Evolutionary conservation across 2,888 invertebrate species (phyloP).

Genomic region (Amphipyra berbera): DNA sequence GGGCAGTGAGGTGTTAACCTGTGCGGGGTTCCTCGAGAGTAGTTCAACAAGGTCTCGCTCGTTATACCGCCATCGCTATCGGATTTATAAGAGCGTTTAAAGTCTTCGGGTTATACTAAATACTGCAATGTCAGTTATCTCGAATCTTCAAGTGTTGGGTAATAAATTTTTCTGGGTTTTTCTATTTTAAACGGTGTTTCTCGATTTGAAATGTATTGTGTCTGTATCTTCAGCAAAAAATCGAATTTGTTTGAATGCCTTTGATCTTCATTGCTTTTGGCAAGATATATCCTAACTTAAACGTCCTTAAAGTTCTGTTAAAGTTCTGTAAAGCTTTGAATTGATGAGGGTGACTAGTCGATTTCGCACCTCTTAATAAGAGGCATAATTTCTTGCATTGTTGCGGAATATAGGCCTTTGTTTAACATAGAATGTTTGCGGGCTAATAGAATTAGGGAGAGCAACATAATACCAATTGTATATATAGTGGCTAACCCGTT

Average conservation of each 20-base stretch:
- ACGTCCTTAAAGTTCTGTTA: too few relatives aligned
- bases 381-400: background rate
- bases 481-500: slow-evolving; percentile 26
- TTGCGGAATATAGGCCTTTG: too few relatives aligned
- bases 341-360: background rate
- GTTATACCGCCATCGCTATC: slow-evolving; percentile 48
- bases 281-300: background rate
- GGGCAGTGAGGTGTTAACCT: slow-evolving; percentile 53
- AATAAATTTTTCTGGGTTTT: too few relatives aligned
- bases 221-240: too few relatives aligned
- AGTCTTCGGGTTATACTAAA: slow-evolving; percentile 33
- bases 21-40: slow-evolving; percentile 48
- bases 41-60: slow-evolving; percentile 51
- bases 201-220: too few relatives aligned
- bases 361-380: background rate
- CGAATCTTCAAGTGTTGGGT: too few relatives aligned
- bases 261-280: background rate
- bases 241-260: background rate
- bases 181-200: too few relatives aligned
- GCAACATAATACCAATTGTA: slow-evolving; percentile 1
- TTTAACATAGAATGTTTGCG: too few relatives aligned
- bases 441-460: too few relatives aligned
- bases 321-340: background rate
- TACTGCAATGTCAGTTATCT: slow-evolving; percentile 13
- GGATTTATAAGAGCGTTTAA: slow-evolving; percentile 47